Conservation (phyloP, 1,140 invertebrate species). For the Magallana ariakensis region DNA sequence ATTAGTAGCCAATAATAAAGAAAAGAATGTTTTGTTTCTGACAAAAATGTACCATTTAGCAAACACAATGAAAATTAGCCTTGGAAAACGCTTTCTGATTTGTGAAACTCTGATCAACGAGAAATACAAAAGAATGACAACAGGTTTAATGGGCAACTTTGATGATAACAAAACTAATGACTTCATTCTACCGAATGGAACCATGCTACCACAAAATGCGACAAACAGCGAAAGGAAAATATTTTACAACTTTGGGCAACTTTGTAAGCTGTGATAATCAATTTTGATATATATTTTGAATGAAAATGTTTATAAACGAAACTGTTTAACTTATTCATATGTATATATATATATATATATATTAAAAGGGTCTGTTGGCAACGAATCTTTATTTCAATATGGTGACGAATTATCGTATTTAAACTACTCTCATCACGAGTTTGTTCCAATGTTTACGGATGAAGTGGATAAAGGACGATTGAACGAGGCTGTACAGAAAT, state of each 20-base stretch:
- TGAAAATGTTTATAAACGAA: background rate
- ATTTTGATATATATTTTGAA: background rate
- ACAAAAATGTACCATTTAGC: background rate
- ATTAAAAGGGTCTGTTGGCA: conserved; percentile 7
- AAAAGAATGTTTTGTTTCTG: too few relatives aligned
- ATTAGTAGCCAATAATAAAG: too few relatives aligned
- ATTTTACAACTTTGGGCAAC: conserved; percentile 48
- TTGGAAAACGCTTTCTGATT: background rate
- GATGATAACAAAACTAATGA: conserved; percentile 44
- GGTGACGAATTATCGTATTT: background rate
- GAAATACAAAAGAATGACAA: background rate
- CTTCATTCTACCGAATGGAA: conserved; percentile 44
- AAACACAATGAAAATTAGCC: background rate
- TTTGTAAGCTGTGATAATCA: conserved; percentile 38
- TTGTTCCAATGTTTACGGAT: conserved; percentile 53
- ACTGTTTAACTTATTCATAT: background rate
- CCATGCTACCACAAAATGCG: conserved; percentile 22
- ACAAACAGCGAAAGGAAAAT: conserved; percentile 43
- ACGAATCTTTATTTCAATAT: conserved; percentile 45
- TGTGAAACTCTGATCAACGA: background rate
- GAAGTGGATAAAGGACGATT: conserved; percentile 2
- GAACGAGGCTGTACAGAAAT: background rate
- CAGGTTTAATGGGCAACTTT: conserved; percentile 46
- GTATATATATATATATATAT: conserved; percentile 31
- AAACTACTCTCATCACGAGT: conserved; percentile 41